Evolutionary conservation across 92 coral and sea anemone genomes (phyloP), one percentile per base, ranked within the genome.

Genomic region (Montipora capitata): DNA sequence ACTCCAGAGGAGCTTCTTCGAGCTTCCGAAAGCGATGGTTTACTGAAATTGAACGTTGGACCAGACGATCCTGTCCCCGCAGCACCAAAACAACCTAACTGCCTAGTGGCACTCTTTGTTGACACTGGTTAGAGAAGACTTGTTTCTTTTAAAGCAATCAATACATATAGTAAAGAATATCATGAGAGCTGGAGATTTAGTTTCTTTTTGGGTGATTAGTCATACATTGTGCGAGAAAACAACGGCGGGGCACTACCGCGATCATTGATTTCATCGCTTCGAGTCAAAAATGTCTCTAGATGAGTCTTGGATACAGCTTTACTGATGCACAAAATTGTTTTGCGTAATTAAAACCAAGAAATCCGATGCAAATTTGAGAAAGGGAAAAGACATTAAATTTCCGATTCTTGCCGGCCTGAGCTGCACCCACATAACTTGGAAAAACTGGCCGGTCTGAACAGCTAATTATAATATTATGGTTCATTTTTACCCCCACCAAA

Each of bases 81-180:
- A 61, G 84, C 84, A 63, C 84, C 84, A 39, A 18, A 42, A 63
- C 69, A 57, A 42, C 84, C 84, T 7, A 79, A 79, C 72, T 79
- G 84, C 84, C 16, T 79, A 10, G 15, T 79, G 42, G 84, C 74
- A 59, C 72, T 79, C 13, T 4, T 63, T 56, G 84, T 62, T 79
- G 84, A 6, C 72, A 3, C 10, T 61, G 72, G 73, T 73, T 13
- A 44, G 56, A 20, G n/a, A 15, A 4, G 35, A 61, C 14, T 8
- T 35, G 43, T 12, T 5, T 12, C 43, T 1, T 35, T 4, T 13
- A 6, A 3, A 7, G 11, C 38, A 13, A 9, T 43, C n/a, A 15
- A 72, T 49, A 27, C 38, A 16, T 10, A 16, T 41, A 11, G 11
- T 8, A 11, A 3, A 40, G 77, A 40, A 13, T 3, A 6, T 49